A percentile compares a stretch with the other conserved stretches of the same genome.
These are phyloP conservation scores for Diachasmimorpha longicaudata DNA, from an alignment of 1,140 invertebrate species.

Conservation along the genomic window DNA sequence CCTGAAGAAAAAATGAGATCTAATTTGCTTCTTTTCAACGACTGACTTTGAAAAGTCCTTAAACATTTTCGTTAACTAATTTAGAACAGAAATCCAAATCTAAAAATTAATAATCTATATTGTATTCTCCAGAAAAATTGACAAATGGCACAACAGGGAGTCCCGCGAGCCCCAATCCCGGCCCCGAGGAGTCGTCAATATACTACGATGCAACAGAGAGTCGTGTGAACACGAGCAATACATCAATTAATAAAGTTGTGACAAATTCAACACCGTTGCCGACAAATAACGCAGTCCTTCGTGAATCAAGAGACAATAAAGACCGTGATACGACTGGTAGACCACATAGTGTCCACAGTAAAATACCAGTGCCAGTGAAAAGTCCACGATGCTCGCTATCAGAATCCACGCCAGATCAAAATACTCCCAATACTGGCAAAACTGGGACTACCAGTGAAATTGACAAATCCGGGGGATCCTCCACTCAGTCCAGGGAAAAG, in stretches of 20 bases:
- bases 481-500: constrained; percentile 47
- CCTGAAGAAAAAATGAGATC: too few relatives aligned
- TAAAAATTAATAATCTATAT: too few relatives aligned
- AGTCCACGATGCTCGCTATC: constrained; percentile 60
- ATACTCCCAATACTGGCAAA: constrained; percentile 46
- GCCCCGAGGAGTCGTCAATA: constrained; percentile 67
- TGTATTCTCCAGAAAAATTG: constrained; percentile 48
- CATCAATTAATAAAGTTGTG: constrained; percentile 36
- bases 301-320: constrained; percentile 53
- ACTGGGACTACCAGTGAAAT: constrained; percentile 46
- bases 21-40: too few relatives aligned
- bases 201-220: constrained; percentile 72
- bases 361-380: constrained; percentile 61
- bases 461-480: constrained; percentile 40
- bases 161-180: constrained; percentile 63
- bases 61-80: too few relatives aligned
- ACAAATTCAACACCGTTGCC: constrained; percentile 32
- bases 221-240: constrained; percentile 41
- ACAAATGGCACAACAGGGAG: constrained; percentile 62
- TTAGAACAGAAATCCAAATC: too few relatives aligned
- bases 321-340: constrained; percentile 46
- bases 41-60: too few relatives aligned
- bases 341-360: constrained; percentile 54
- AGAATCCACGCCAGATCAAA: constrained; percentile 56
- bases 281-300: constrained; percentile 40